Percentiles rank a stretch among this genome's conserved stretches.
Conservation (phyloP, 2,797 vertebrate species). For the Micropoecilia bifurca region DNA sequence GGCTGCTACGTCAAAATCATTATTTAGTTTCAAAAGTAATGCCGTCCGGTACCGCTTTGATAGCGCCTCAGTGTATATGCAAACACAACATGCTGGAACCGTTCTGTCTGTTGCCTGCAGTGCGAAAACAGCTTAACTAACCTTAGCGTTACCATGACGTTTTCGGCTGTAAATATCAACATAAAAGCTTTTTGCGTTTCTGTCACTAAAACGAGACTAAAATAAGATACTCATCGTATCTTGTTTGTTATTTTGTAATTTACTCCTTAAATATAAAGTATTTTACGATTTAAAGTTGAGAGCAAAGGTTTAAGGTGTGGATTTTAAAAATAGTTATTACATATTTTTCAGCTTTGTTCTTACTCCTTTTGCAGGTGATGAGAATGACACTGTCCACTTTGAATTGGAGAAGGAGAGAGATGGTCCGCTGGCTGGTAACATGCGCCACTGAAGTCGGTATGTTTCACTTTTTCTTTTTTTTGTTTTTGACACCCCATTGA, state of each 20-base stretch:
- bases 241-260: background rate
- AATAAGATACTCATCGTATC: background rate
- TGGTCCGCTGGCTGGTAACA: conserved; percentile 98
- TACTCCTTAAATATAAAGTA: background rate
- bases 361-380: conserved; percentile 87
- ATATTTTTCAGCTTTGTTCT: background rate
- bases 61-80: too few relatives aligned
- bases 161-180: background rate
- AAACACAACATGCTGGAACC: too few relatives aligned
- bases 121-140: background rate
- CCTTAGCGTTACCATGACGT: background rate
- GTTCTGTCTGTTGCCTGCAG: too few relatives aligned
- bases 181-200: background rate
- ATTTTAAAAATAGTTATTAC: background rate
- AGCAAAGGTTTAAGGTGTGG: background rate
- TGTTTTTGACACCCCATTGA: background rate
- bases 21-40: too few relatives aligned
- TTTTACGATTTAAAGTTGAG: background rate
- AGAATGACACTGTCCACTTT: conserved; percentile 98
- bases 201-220: background rate
- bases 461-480: conserved; percentile 62
- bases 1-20: too few relatives aligned
- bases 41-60: too few relatives aligned
- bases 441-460: conserved; percentile 98
- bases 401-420: conserved; percentile 97